A percentile compares a stretch with the other conserved stretches of the same genome.
Conservation (phyloP, 2,888 invertebrate species). For the Deilephila elpenor region DNA sequence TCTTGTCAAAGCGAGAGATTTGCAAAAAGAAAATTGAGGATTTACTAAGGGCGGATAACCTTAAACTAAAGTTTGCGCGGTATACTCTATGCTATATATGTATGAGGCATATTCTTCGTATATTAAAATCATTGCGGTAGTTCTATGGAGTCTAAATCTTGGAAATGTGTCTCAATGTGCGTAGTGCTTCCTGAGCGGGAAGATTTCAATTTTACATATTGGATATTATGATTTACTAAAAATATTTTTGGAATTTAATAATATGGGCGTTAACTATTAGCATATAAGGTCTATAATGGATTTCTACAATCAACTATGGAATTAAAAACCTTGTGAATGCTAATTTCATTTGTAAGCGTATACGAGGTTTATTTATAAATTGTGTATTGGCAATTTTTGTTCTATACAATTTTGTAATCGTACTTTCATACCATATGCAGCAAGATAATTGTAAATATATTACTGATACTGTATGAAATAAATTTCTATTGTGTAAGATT, state of each 20-base stretch:
- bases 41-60: not conserved
- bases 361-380: conserved; percentile 22
- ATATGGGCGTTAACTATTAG: conserved; percentile 10
- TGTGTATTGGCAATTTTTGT: conserved; percentile 24
- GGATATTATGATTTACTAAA: conserved; percentile 11
- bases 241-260: conserved; percentile 12
- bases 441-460: conserved; percentile 36
- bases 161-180: conserved; percentile 7
- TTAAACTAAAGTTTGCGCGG: not conserved
- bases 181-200: conserved; percentile 4
- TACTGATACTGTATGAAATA: conserved; percentile 28
- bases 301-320: conserved; percentile 17
- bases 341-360: conserved; percentile 21
- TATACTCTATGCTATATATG: not conserved
- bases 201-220: not conserved
- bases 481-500: not conserved
- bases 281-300: conserved; percentile 19
- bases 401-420: conserved; percentile 45
- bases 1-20: not conserved
- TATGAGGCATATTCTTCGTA: conserved; percentile 1
- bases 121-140: conserved; percentile 1
- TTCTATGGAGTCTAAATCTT: conserved; percentile 23
- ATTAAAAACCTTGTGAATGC: conserved; percentile 14
- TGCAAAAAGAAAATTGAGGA: not conserved
- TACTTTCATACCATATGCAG: conserved; percentile 37